Base-by-base conservation (phyloP, 2,797 vertebrate species). In the Gambusia yucatana region DNA sequence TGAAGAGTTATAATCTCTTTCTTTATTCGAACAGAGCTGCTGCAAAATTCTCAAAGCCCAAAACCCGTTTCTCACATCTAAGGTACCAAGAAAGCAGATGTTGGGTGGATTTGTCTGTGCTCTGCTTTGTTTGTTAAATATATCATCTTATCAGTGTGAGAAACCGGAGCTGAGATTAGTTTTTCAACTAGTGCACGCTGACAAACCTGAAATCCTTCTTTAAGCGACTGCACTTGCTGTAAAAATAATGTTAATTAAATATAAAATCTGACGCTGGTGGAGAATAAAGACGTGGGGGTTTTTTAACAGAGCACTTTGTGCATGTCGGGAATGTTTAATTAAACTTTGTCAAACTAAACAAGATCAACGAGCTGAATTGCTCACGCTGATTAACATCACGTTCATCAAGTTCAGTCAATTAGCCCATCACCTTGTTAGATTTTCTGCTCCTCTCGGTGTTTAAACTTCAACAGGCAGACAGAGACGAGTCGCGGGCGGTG, bases 341-440 rank as follows among this genome's bases (percentile, higher is more conserved):
- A 87, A 89, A 86, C 76, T 83, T 75, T 71, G 79, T 89, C 78
- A 79, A 86, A 76, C 76, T 88, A 79, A 86, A 84, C 75, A 81
- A 84, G 80, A 86, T 88, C 71, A 81, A 81, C 82, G 77, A 65
- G 75, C 84, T 81, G 82, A 79, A 63, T 63, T 67, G 57, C 61
- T 77, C 3, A 2, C n/a, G 0, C 82, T 81, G 78, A 90, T 87
- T 86, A 85, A 77, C 81, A 81, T 74, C 76, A 74, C 46, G 73
- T 83, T 87, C 73, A 84, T 82, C 84, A 72, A 73, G 86, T 86
- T 80, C 47, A 83, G 80, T 83, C 80, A 87, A 83, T 87, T 83
- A 82, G 75, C 52, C 75, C n/a, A 33, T 82, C 77, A 80, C 81
- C 77, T 89, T 39, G 46, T 80, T 84, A 79, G 57, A 67, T 78